Evolutionary conservation across 2,113 vertebrate species (phyloP), one percentile per base, ranked within the genome.

Genomic region (Mobula birostris): DNA sequence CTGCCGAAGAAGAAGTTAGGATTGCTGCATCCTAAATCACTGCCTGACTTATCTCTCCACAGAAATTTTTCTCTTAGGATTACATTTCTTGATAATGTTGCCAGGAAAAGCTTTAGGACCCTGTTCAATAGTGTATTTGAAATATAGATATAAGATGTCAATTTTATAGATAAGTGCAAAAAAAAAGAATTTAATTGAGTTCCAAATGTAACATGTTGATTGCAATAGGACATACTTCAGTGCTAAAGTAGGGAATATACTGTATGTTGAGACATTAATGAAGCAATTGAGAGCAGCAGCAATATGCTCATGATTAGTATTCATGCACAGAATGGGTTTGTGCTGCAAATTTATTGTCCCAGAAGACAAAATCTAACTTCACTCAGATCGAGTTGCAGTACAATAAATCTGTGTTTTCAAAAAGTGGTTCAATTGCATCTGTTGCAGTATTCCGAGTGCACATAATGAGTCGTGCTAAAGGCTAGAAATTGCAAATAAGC

Each of bases 301-400:
- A 74, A 93, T 93, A 48, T 74, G 36, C 29, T 68, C 12, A 29
- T 48, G 66, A 48, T 48, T 76, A 93, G 19, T 56, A 40, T 76
- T 56, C 27, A 56, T 56, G 70, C 91, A 76, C 91, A 74, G 36
- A 29, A 74, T 93, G 70, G 40, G 36, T 21, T 74, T 27, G 32
- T 29, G 68, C 9, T 74, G 70, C 2, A 72, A 48, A 72, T 70
- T 74, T 29, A 29, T 74, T 74, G 36, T 76, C 40, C 91, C 68
- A 76, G 24, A 70, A 93, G 70, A 93, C 19, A 56, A 74, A 74
- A 56, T 93, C 36, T 93, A 76, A 56, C 70, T 66, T 91, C 88
- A 66, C 66, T 74, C 88, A 48, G 66, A 74, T 72, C n/a, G 8
- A 93, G 70, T 76, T 93, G n/a, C 24, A 91, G 66, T 68, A 70